These are phyloP conservation scores for Xiphydria camelus DNA, from an alignment of 2,888 invertebrate species.

Conservation along the genomic window DNA sequence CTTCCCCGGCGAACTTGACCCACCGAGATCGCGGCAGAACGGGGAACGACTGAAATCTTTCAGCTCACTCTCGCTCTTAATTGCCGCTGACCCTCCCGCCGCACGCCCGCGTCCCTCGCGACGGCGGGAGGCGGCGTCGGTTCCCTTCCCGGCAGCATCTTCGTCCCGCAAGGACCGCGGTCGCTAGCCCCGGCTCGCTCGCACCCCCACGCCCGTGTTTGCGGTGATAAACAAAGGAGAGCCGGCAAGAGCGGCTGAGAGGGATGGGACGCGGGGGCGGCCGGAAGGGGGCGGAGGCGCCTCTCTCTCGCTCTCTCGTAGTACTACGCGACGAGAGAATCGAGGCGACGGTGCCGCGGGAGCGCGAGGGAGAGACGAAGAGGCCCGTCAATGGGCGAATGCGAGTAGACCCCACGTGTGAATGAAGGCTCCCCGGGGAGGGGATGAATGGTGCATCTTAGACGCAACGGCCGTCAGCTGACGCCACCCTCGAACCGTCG, in stretches of 20 bases:
- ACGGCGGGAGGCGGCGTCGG: too few species aligned
- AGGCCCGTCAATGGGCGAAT: conserved; percentile 43
- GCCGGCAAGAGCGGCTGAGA: conserved; percentile 5
- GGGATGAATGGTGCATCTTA: conserved; percentile 44
- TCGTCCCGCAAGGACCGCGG: background rate
- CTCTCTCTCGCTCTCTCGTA: background rate
- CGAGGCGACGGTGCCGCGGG: conserved; percentile 1
- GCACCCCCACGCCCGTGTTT: conserved; percentile 17
- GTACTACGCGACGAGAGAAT: conserved; percentile 12
- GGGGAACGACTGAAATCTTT: conserved; percentile 45
- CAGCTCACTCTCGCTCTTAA: conserved; percentile 35
- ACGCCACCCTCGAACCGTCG: background rate
- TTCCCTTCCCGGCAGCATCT: conserved; percentile 3
- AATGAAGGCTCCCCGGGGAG: conserved; percentile 35
- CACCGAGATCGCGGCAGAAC: conserved; percentile 26
- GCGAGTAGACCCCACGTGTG: conserved; percentile 35
- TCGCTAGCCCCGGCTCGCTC: background rate
- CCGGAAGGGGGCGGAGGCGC: conserved; percentile 5
- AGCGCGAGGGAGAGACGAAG: conserved; percentile 8
- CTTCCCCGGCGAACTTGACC: conserved; percentile 55
- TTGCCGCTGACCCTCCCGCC: conserved; percentile 33
- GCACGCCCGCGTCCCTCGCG: too few species aligned
- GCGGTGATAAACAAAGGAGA: conserved; percentile 24
- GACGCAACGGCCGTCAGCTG: conserved; percentile 24
- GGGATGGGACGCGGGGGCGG: conserved; percentile 1